Percentiles rank a stretch among this genome's conserved stretches.
Conservation (phyloP, 1,140 invertebrate genomes). For the Dinothrombium tinctorium region DNA sequence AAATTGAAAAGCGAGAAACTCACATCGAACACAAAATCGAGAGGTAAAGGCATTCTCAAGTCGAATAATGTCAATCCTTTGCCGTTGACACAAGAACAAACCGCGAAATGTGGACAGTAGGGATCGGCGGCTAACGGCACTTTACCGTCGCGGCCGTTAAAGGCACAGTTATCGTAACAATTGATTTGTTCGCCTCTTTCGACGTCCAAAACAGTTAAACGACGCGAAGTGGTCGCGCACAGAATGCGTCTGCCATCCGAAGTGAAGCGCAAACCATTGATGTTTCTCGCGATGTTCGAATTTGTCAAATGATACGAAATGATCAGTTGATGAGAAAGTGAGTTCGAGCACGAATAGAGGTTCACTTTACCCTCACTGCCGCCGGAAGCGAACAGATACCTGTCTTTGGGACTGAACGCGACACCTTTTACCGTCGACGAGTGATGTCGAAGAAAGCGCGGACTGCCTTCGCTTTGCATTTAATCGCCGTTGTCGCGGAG, state of each 20-base stretch:
- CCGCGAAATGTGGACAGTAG: constrained; percentile 25
- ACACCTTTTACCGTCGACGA: constrained; percentile 25
- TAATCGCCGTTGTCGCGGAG: too few relatives aligned
- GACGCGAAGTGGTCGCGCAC: constrained; percentile 24
- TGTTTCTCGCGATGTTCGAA: constrained; percentile 18
- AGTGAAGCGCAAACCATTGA: constrained; percentile 27
- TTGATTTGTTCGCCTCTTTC: constrained; percentile 25
- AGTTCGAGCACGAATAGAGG: constrained; percentile 23
- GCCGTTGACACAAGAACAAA: constrained; percentile 26
- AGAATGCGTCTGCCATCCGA: constrained; percentile 27
- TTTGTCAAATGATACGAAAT: too few relatives aligned
- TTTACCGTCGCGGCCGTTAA: constrained; percentile 24
- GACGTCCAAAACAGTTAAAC: constrained; percentile 26
- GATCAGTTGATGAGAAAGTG: constrained; percentile 20
- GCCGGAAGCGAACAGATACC: constrained; percentile 28
- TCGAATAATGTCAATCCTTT: constrained; percentile 28
- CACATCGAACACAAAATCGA: constrained; percentile 29
- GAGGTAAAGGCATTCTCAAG: constrained; percentile 26
- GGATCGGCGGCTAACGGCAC: constrained; percentile 28
- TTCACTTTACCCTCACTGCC: constrained; percentile 29
- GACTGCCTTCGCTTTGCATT: constrained; percentile 27
- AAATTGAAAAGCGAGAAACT: constrained; percentile 10
- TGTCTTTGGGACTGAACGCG: constrained; percentile 26
- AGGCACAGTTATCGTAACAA: constrained; percentile 28
- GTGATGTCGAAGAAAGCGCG: constrained; percentile 25